A percentile compares a stretch with the other conserved stretches of the same genome.
phyloP scores from a whole-genome alignment of 2,113 vertebrate genomes.

The Cariama cristata region DNA sequence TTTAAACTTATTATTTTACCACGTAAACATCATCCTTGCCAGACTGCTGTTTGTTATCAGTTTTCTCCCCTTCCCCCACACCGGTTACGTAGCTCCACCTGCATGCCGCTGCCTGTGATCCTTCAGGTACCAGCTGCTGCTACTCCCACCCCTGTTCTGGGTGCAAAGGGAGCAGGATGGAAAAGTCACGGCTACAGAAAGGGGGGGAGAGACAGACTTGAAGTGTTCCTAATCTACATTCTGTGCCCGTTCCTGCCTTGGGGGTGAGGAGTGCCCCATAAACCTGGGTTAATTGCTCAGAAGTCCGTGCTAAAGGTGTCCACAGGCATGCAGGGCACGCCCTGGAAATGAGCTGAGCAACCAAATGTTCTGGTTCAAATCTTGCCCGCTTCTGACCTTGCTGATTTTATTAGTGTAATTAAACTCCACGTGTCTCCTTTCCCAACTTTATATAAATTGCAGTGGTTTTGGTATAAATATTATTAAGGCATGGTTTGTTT shows the following conservation, averaged over 20 bases:
- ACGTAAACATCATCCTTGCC: neutral
- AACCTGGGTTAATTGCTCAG: neutral
- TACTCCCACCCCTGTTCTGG: neutral
- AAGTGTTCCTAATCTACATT: fast-evolving
- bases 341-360: neutral
- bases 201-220: neutral
- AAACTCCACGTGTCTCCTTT: neutral
- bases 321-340: neutral
- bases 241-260: neutral
- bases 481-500: neutral
- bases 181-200: neutral
- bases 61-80: neutral
- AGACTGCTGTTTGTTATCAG: neutral
- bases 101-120: neutral
- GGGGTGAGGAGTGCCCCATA: neutral
- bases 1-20: neutral
- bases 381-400: neutral
- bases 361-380: neutral
- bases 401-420: neutral
- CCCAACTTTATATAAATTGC: neutral
- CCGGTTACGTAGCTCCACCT: neutral
- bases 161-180: neutral
- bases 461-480: neutral
- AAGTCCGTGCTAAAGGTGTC: neutral
- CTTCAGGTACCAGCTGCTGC: neutral